Evolutionary conservation across 1,140 invertebrate genomes (phyloP), one percentile per base, ranked within the genome.

Genomic region (Chlorops oryzae): DNA sequence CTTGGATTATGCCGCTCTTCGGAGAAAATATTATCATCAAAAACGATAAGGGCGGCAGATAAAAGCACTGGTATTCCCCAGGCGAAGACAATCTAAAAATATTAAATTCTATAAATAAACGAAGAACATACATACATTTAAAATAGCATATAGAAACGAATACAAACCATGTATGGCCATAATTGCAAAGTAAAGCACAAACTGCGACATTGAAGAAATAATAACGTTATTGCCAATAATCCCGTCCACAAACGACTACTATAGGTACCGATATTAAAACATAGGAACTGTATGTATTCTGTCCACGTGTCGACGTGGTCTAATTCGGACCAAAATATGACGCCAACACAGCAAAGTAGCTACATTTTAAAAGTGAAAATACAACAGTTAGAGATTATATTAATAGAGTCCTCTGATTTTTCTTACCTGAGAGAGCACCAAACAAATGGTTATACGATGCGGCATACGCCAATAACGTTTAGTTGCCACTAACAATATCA

Each of bases 181-280:
- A 90, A 57, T 54, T 83, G 82, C 10, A 89, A 69, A 21, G 92
- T 83, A 72, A 86, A 91, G 63, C 86, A 87, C 2, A 89, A 75
- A 55, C 88, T 89, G 38, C 87, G 80, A 47, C 83, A 86, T 67
- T 91, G 85, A 22, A 95, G 73, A 61, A 94, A 84, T 35, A 93
- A 79, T 13, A 96, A 65, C 5, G 83, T 82, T 18, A 89, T 74
- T 15, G 91, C 87, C 41, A 95, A 76, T 47, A 89, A 80, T 13
- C 84, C 82, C 0, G 90, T 90, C 86, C 89, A 94, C 23, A 93
- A 74, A 21, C 91, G 75, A 24, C 86, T 83, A 39, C 86, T 84
- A 59, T 88, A 86, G 22, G 87, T 81, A 20, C 89, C 87, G 38
- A 81, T 74, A 21, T 81, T 80, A 54, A 87, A 85, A 1, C 90